A percentile compares a stretch with the other conserved stretches of the same genome.
phyloP scores from a whole-genome alignment of 2,797 vertebrate species.

The Cirrhinus molitorella region DNA sequence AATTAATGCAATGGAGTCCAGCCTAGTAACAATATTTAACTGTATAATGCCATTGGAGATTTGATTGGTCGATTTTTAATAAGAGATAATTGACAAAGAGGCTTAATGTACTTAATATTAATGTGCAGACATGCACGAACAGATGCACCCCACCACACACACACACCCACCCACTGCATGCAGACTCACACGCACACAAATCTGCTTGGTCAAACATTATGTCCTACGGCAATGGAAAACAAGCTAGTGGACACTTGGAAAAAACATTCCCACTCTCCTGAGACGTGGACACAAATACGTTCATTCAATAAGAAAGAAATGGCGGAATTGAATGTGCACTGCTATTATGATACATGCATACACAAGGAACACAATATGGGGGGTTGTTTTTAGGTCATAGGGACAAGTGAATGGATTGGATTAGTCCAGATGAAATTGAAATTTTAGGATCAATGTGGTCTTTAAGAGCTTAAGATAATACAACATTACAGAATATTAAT shows the following conservation, averaged over 20 bases:
- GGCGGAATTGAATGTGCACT: neutral
- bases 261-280: constrained; percentile 44
- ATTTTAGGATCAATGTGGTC: constrained; percentile 54
- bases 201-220: constrained; percentile 40
- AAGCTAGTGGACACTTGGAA: constrained; percentile 38
- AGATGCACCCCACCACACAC: neutral
- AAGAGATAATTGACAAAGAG: neutral
- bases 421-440: constrained; percentile 61
- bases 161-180: neutral
- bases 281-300: neutral
- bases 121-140: neutral
- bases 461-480: constrained; percentile 64
- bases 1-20: neutral
- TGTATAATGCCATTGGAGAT: neutral
- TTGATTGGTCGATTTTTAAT: constrained; percentile 8
- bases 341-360: neutral
- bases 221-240: constrained; percentile 51
- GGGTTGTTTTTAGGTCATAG: constrained; percentile 40
- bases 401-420: constrained; percentile 57
- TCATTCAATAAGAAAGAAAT: constrained; percentile 4
- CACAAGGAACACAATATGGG: constrained; percentile 11
- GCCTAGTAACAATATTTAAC: neutral
- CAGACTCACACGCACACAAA: neutral
- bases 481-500: constrained; percentile 64
- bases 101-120: neutral